phyloP scores from a whole-genome alignment of 1,140 invertebrate genomes.

The Atta cephalotes region DNA sequence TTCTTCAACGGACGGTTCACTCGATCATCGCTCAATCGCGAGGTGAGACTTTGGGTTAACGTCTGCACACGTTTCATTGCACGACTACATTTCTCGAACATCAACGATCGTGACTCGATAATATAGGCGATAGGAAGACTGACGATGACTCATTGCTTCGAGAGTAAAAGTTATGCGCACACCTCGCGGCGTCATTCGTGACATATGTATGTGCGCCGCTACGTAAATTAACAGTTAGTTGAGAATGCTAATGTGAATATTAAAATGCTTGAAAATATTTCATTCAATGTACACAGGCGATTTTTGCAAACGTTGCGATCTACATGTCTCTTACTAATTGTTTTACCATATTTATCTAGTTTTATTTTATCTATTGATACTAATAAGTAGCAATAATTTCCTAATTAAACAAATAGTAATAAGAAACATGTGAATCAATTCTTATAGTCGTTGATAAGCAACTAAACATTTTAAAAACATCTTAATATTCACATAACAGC shows the following conservation, averaged over 20 bases:
- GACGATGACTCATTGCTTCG: constrained; percentile 61
- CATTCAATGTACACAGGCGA: background rate
- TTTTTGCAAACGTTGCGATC: background rate
- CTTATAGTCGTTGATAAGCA: background rate
- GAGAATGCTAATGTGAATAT: constrained; percentile 22
- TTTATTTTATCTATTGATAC: background rate
- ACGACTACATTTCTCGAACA: constrained; percentile 36
- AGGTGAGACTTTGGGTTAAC: constrained; percentile 63
- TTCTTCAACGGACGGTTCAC: constrained; percentile 49
- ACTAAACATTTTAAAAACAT: background rate
- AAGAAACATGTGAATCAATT: constrained; percentile 9
- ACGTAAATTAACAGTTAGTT: constrained; percentile 10
- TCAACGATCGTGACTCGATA: constrained; percentile 68
- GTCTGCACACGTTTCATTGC: constrained; percentile 36
- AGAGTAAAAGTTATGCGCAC: constrained; percentile 52
- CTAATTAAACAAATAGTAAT: background rate
- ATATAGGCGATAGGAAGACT: constrained; percentile 43
- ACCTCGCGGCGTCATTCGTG: constrained; percentile 33
- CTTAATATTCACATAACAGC: background rate
- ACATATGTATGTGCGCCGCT: constrained; percentile 7
- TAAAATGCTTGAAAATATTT: constrained; percentile 2
- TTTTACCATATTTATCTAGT: background rate
- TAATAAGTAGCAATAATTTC: background rate
- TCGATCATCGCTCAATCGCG: constrained; percentile 59
- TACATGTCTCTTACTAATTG: background rate